Conservation (phyloP, 92 coral and sea anemone genomes). For the Phenganax stokvisi region DNA sequence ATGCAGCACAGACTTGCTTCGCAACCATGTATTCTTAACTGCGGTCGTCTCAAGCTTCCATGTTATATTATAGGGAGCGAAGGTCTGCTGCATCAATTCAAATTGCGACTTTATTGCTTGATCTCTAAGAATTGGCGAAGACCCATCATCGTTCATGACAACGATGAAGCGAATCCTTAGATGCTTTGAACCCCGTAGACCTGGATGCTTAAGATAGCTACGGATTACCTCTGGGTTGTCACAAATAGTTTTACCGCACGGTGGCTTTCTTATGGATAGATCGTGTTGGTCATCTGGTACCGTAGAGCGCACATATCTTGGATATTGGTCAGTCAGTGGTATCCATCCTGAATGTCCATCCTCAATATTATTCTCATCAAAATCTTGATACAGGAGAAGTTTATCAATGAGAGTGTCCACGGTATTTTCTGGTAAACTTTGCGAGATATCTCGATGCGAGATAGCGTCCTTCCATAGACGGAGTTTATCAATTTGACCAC, state of each 20-base stretch:
- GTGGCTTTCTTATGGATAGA: constrained; percentile 75
- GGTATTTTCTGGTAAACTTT: constrained; percentile 52
- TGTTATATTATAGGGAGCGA: constrained; percentile 62
- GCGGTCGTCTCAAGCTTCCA: constrained; percentile 56
- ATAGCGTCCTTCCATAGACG: constrained; percentile 82
- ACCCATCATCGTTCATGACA: constrained; percentile 75
- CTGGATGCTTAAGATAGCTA: constrained; percentile 72
- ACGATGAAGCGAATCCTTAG: constrained; percentile 71
- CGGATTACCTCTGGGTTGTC: constrained; percentile 91
- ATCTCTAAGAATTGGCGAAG: constrained; percentile 67
- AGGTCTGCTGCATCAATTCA: constrained; percentile 50
- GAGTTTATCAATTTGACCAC: constrained; percentile 85
- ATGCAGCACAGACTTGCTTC: constrained; percentile 63
- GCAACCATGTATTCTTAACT: constrained; percentile 65
- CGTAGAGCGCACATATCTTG: constrained; percentile 71
- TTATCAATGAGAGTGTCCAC: constrained; percentile 25
- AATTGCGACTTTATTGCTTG: constrained; percentile 59
- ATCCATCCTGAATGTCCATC: constrained; percentile 48
- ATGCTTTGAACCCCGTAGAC: constrained; percentile 54
- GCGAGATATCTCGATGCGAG: constrained; percentile 68
- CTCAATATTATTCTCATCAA: constrained; percentile 39
- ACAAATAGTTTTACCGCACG: constrained; percentile 88
- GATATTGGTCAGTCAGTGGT: constrained; percentile 46
- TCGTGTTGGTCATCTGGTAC: constrained; percentile 90
- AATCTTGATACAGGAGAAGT: constrained; percentile 60